Evolutionary conservation across 2,888 invertebrate species (phyloP).

Genomic region (Zootermopsis nevadensis): DNA sequence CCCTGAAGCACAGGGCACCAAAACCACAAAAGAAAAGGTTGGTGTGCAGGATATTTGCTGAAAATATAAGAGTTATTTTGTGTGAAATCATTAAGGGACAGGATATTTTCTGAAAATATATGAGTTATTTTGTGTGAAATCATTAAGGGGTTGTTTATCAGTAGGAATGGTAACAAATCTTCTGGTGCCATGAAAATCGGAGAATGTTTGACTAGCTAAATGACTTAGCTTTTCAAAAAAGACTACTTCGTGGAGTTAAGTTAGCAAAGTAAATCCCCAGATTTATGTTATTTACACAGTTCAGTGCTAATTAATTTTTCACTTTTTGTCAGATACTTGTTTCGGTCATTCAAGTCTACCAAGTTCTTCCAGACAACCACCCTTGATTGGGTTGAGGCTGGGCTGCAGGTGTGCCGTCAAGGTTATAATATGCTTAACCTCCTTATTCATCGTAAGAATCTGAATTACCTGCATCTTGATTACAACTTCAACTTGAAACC

Average conservation of each 20-base stretch:
- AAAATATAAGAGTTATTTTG: background rate
- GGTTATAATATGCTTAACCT: constrained; percentile 99
- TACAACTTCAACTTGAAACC: constrained; percentile 99
- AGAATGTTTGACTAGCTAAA: too few relatives aligned
- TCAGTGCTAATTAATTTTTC: background rate
- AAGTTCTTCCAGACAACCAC: constrained; percentile 99
- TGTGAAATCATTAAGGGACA: background rate
- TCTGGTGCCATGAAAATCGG: too few relatives aligned
- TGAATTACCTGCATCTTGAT: constrained; percentile 99
- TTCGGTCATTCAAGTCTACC: constrained; percentile 99
- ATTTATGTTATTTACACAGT: too few relatives aligned
- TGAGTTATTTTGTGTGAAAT: too few relatives aligned
- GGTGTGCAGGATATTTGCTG: constrained; percentile 45
- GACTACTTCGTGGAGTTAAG: too few relatives aligned
- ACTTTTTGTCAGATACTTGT: constrained; percentile 77
- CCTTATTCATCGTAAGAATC: constrained; percentile 98
- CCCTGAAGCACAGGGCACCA: constrained; percentile 95
- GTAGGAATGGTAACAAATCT: too few relatives aligned
- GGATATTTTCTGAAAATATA: too few relatives aligned
- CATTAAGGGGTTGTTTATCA: too few relatives aligned
- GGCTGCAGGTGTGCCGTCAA: constrained; percentile 97
- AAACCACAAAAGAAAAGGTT: constrained; percentile 98
- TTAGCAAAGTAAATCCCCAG: too few relatives aligned
- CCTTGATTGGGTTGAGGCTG: constrained; percentile 99
- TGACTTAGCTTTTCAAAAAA: too few relatives aligned